phyloP scores from a whole-genome alignment of 2,797 vertebrate genomes.

The Sparidentex hasta region DNA sequence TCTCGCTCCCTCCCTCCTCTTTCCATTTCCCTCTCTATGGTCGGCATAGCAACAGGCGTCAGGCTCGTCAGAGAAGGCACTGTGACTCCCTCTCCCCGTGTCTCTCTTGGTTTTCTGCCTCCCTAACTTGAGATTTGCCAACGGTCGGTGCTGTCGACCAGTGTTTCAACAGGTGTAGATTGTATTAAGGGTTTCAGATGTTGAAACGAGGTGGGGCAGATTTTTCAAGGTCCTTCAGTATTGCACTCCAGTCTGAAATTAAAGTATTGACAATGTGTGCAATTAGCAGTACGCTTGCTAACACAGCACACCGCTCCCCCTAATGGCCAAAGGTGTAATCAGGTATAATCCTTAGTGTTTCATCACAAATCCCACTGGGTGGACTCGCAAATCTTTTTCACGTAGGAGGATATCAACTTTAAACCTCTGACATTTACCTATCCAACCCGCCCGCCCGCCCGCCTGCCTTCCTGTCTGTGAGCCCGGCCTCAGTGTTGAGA shows the following conservation, averaged over 20 bases:
- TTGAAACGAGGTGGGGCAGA: not conserved
- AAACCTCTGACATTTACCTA: constrained; percentile 29
- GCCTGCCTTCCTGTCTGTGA: constrained; percentile 63
- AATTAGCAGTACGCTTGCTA: constrained; percentile 2
- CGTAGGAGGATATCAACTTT: constrained; percentile 31
- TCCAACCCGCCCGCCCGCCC: constrained; percentile 26
- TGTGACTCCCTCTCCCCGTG: constrained; percentile 68
- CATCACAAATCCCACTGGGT: constrained; percentile 21
- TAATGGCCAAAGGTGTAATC: constrained; percentile 46
- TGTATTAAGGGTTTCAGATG: constrained; percentile 22
- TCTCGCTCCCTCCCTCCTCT: constrained; percentile 59
- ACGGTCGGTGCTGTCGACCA: constrained; percentile 34
- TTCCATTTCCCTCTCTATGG: constrained; percentile 76
- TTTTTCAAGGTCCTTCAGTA: not conserved
- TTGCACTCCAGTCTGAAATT: constrained; percentile 18
- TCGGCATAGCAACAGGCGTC: constrained; percentile 90
- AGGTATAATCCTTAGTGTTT: constrained; percentile 26
- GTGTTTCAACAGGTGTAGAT: constrained; percentile 55
- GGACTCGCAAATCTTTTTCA: constrained; percentile 34
- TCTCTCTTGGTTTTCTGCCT: constrained; percentile 52
- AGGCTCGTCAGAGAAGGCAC: constrained; percentile 82
- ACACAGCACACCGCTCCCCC: constrained; percentile 42
- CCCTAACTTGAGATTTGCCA: constrained; percentile 51
- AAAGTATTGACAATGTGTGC: constrained; percentile 33
- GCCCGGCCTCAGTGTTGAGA: constrained; percentile 69